Conservation (phyloP, 1,140 invertebrate species). For the Drosophila arizonae region DNA sequence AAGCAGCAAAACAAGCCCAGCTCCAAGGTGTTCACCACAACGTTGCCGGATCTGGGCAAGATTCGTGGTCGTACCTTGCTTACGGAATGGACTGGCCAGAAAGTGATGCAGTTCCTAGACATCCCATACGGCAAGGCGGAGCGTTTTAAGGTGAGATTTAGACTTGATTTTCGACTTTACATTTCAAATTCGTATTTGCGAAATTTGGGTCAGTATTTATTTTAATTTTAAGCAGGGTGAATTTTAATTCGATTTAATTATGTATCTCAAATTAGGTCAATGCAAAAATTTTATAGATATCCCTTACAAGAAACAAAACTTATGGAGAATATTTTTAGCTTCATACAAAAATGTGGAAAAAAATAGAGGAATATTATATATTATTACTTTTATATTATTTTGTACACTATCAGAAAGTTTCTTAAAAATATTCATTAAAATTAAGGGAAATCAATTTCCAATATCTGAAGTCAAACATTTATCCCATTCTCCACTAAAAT, state of each 20-base stretch:
- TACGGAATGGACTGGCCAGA: conserved; percentile 71
- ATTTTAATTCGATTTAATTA: not conserved
- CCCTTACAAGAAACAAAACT: no score
- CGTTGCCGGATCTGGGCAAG: conserved; percentile 65
- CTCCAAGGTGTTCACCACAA: conserved; percentile 41
- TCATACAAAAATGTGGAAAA: no score
- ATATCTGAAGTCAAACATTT: no score
- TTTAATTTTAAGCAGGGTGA: no score
- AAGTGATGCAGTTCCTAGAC: conserved; percentile 73
- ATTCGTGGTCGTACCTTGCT: conserved; percentile 61
- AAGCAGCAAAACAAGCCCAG: conserved; percentile 15
- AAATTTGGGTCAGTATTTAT: not conserved
- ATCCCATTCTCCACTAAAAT: no score
- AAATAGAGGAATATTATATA: no score
- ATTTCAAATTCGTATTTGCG: not conserved
- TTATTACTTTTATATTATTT: no score
- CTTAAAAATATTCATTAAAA: no score
- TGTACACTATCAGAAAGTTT: no score
- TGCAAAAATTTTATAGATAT: no score
- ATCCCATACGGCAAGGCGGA: conserved; percentile 75
- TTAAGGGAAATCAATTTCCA: no score
- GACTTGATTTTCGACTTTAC: not conserved
- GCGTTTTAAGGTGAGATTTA: conserved; percentile 67
- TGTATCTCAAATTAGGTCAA: not conserved
- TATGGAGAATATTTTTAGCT: no score